Evolutionary conservation across 2,797 vertebrate genomes (phyloP).

Genomic region (Hippoglossus hippoglossus): DNA sequence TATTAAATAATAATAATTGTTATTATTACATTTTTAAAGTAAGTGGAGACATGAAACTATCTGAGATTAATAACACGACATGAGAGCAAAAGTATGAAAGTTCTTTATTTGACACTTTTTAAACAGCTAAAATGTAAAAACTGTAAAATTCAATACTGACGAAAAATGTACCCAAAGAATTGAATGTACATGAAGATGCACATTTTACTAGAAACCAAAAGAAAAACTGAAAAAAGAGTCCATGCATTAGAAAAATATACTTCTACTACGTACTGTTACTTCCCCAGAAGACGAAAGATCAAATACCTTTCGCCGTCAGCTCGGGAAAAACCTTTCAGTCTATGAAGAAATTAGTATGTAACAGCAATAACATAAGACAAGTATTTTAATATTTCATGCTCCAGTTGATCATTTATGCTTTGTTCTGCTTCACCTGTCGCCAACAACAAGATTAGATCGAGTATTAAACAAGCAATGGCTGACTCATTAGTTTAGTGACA

Average conservation of each 20-base stretch:
- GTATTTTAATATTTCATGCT: not conserved
- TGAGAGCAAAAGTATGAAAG: conserved; percentile 8
- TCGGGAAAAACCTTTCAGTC: conserved; percentile 6
- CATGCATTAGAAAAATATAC: conserved; percentile 13
- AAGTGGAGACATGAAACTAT: too few relatives aligned
- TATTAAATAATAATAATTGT: too few relatives aligned
- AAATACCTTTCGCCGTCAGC: not conserved
- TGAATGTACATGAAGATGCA: not conserved
- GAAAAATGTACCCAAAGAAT: not conserved
- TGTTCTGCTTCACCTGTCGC: not conserved
- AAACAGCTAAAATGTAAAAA: conserved; percentile 16
- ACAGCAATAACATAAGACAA: not conserved
- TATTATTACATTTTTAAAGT: too few relatives aligned
- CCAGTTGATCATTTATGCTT: conserved; percentile 1
- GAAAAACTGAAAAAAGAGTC: not conserved
- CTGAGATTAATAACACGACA: not conserved
- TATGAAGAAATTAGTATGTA: conserved; percentile 1
- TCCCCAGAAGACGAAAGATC: not conserved
- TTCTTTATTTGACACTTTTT: conserved; percentile 45
- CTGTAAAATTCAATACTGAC: conserved; percentile 32
- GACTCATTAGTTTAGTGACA: too few relatives aligned
- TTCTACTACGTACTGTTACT: not conserved
- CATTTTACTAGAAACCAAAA: not conserved
- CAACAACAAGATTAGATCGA: not conserved
- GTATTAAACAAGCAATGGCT: conserved; percentile 5